These are phyloP conservation scores for Nebria brevicollis DNA, from an alignment of 2,888 invertebrate species.

Conservation along the genomic window DNA sequence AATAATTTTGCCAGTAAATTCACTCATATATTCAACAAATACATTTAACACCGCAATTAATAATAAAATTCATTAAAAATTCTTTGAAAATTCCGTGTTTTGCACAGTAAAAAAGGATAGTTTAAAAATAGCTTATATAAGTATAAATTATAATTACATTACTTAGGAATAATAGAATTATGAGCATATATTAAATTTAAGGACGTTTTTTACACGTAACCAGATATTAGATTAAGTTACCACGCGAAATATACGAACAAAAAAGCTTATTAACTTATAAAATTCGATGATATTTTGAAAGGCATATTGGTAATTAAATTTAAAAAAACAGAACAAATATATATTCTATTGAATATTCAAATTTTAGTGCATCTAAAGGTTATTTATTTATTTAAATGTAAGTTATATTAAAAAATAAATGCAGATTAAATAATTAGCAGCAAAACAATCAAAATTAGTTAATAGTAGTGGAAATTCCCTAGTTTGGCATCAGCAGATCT, in stretches of 20 bases:
- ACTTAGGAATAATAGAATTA: not conserved
- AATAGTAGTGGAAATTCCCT: slow-evolving; percentile 16
- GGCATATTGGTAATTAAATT: not conserved
- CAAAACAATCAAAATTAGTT: not conserved
- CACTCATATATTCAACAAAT: slow-evolving; percentile 12
- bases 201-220: not conserved
- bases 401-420: not conserved
- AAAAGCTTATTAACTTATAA: not conserved
- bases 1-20: slow-evolving; percentile 38
- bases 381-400: not conserved
- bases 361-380: not conserved
- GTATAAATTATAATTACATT: not conserved
- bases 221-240: not conserved
- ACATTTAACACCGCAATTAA: not conserved
- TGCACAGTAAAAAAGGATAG: not conserved
- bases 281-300: not conserved
- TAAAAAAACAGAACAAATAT: not conserved
- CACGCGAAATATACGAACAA: not conserved
- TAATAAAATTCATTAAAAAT: not conserved
- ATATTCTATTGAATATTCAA: not conserved
- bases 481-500: slow-evolving; percentile 11
- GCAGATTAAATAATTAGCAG: not conserved
- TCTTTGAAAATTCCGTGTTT: not conserved
- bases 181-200: not conserved
- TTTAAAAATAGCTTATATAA: not conserved